Conservation (phyloP, 2,888 invertebrate genomes). For the Gasteruption jaculator region DNA sequence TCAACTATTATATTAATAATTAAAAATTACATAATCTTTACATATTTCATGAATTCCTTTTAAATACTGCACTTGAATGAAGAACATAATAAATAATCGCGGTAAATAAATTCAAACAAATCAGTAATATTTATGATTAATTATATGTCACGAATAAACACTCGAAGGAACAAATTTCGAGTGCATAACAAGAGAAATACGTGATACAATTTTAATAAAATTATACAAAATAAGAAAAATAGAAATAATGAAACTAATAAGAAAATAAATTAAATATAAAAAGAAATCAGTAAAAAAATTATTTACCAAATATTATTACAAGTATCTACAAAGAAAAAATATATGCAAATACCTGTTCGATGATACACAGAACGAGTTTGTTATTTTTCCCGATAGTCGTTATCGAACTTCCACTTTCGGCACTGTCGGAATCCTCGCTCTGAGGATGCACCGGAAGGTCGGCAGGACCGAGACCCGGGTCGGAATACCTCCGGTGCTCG, state of each 20-base stretch:
- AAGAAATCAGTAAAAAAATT: constrained; percentile 9
- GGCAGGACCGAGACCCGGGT: constrained; percentile 61
- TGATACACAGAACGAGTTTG: constrained; percentile 60
- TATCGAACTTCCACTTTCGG: constrained; percentile 49
- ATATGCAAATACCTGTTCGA: constrained; percentile 77
- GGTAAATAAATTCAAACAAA: too few relatives aligned
- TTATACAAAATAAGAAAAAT: not conserved
- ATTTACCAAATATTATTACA: constrained; percentile 1
- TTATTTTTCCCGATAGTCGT: constrained; percentile 58
- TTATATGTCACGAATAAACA: too few relatives aligned
- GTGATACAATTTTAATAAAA: too few relatives aligned
- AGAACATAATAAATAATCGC: too few relatives aligned
- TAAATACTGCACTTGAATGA: too few relatives aligned
- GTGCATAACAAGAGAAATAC: constrained; percentile 5
- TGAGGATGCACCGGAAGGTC: constrained; percentile 52
- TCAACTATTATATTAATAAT: too few relatives aligned
- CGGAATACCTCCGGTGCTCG: constrained; percentile 62
- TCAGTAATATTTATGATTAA: too few relatives aligned
- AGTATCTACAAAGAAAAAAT: constrained; percentile 39
- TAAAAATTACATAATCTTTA: too few relatives aligned
- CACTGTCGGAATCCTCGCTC: constrained; percentile 56
- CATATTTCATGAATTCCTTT: too few relatives aligned
- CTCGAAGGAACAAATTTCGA: constrained; percentile 6
- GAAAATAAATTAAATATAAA: constrained; percentile 5
- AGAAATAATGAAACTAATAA: not conserved